Evolutionary conservation across 2,888 invertebrate species (phyloP), one percentile per base, ranked within the genome.

Genomic region (Archips crataeganus): DNA sequence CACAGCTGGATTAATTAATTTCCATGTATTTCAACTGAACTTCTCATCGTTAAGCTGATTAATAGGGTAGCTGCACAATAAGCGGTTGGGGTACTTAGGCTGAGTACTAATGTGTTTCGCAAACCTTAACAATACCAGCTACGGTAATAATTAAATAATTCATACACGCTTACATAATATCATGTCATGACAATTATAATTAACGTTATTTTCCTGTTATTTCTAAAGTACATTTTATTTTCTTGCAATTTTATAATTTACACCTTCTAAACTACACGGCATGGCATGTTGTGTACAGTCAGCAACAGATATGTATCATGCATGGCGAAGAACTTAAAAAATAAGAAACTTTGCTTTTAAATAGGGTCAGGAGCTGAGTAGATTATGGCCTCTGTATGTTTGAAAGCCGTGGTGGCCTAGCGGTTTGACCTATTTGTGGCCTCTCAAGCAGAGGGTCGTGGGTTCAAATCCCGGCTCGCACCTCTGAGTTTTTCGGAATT

Each of bases 1-100:
- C 32, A 57, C 57, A 57, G 57, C 57, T 57, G 57, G 32, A 57
- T 57, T 57, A 57, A 57, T 57, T 57, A 57, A 57, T 57, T 57
- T 57, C 57, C 57, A 57, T 57, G 57, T 57, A 57, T 57, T 57
- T 57, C 57, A 32, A 11, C 11, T 49, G 10, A 32, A 32, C 57
- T 57, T 57, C 57, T 57, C 57, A 57, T 57, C 57, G 11, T 32
- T 57, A 57, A 57, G 32, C 57, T 57, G 57, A 57, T 57, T 57
- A 57, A 57, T 57, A 57, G 32, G 23, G 57, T 57, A 32, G 57
- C 57, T 57, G 11, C 57, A 57, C 57, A 57, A 54, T 54, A 54
- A 54, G 32, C 4, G 57, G 32, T 57, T 57, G 32, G 32, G 57
- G 57, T 32, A 32, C 32, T 10, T 57, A 32, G 10, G 32, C 57